These are phyloP conservation scores for Galemys pyrenaicus DNA, from an alignment of 2,113 vertebrate genomes.

Conservation along the genomic window DNA sequence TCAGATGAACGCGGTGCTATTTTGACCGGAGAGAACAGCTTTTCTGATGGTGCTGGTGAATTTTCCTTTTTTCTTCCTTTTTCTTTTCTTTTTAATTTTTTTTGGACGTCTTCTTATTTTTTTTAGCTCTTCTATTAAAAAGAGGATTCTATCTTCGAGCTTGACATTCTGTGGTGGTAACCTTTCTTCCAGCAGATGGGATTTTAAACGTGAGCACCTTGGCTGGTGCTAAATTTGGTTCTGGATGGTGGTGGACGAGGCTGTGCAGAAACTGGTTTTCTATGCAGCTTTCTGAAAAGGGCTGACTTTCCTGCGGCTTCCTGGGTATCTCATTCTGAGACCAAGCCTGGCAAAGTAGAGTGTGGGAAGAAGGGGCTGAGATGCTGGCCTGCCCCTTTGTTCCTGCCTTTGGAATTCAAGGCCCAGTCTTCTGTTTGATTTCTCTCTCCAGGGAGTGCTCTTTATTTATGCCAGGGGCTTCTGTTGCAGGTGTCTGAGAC, in stretches of 20 bases:
- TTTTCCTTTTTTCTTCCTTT: background rate
- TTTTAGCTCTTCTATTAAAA: slow-evolving; percentile 37
- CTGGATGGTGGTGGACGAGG: background rate
- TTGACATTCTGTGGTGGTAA: slow-evolving; percentile 64
- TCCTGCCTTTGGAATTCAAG: background rate
- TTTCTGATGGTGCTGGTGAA: slow-evolving; percentile 28
- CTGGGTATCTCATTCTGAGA: background rate
- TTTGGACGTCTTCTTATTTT: too few relatives aligned
- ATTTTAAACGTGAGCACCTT: slow-evolving; percentile 66
- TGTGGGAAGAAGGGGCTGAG: background rate
- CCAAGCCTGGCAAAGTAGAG: background rate
- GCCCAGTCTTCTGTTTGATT: background rate
- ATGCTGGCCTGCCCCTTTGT: background rate
- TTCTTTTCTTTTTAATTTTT: background rate
- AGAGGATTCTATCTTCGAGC: slow-evolving; percentile 59
- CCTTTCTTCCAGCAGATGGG: slow-evolving; percentile 71
- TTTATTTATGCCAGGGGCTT: background rate
- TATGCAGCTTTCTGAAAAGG: background rate
- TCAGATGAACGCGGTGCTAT: slow-evolving; percentile 47
- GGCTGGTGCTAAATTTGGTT: slow-evolving; percentile 71
- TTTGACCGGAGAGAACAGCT: slow-evolving; percentile 38
- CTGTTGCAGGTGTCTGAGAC: background rate
- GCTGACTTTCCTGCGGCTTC: background rate
- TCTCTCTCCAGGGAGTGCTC: background rate
- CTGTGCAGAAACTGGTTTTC: slow-evolving; percentile 39